Evolutionary conservation across 2,113 vertebrate genomes (phyloP), one percentile per base, ranked within the genome.

Genomic region (Pygoscelis adeliae): DNA sequence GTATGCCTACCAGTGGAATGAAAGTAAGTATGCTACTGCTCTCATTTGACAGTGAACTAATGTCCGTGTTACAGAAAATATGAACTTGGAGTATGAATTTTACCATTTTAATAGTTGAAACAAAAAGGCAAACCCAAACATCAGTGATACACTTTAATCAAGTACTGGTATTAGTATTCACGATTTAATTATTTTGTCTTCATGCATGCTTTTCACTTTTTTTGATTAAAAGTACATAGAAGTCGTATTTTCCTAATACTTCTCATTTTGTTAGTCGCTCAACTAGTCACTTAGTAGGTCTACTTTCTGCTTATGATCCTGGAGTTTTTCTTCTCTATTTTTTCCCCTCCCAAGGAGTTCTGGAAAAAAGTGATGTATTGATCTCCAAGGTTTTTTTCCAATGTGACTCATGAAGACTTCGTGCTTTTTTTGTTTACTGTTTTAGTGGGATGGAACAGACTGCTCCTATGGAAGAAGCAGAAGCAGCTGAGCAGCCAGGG

Each of bases 371-470:
- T 32, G 9, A 11, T 49, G 4, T 65, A 49, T 83, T 52, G 61
- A 59, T 85, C 6, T 65, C 9, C 13, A 46, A 25, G 15, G 5
- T 9, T 25, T 4, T 71, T 63, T 77, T 49, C n/a, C 19, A 46
- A 0, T 81, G 47, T 80, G 63, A 81, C 67, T 32, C 10, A 46
- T 61, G 36, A 81, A 72, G 32, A 52, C 34, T 49, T 50, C 44
- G 9, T 76, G 19, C 7, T 46, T 34, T 58, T 50, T 61, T 29
- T 78, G 11, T 71, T 97, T 91, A 25, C 44, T 94, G 36, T 93
- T 97, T 94, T 94, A 98, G 99, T 97, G 98, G 98, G 13, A 53
- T 78, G 34, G 99, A 98, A 91, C 98, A 97, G 20, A 71, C 92
- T 56, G 80, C 89, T 11, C 53, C 98, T 6, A 14, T 89, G 77